Conservation (phyloP, 1,140 invertebrate genomes). For the Homarus americanus region DNA sequence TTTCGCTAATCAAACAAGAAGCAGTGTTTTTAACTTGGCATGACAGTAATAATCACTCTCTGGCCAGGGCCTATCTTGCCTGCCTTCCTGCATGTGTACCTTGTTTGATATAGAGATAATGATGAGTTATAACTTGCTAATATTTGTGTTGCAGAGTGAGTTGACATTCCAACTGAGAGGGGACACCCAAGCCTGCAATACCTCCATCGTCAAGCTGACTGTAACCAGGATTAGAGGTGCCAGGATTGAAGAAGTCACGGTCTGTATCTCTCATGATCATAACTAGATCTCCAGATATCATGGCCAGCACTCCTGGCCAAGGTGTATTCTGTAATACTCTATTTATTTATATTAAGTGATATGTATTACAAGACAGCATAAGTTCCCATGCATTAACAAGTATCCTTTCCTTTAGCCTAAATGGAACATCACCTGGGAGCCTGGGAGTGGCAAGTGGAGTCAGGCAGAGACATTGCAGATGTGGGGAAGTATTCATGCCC, state of each 20-base stretch:
- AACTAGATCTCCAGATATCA: too few relatives aligned
- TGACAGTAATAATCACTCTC: too few relatives aligned
- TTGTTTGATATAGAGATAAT: too few relatives aligned
- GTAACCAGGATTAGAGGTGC: constrained; percentile 33
- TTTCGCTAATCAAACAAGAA: constrained; percentile 33
- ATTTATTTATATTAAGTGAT: background rate
- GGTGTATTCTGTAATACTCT: background rate
- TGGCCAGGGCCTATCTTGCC: too few relatives aligned
- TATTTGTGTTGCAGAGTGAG: constrained; percentile 21
- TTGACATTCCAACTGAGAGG: constrained; percentile 35
- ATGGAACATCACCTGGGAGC: constrained; percentile 52
- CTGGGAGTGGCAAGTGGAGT: background rate
- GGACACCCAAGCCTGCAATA: constrained; percentile 41
- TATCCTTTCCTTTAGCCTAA: background rate
- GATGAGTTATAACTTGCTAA: too few relatives aligned
- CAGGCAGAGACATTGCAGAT: constrained; percentile 6
- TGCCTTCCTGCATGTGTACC: too few relatives aligned
- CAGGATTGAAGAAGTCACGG: constrained; percentile 15
- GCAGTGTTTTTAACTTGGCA: constrained; percentile 42
- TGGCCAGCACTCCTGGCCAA: too few relatives aligned
- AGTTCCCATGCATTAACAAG: background rate
- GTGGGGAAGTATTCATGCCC: constrained; percentile 27
- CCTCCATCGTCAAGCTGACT: constrained; percentile 1
- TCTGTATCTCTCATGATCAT: background rate
- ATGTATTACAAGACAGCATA: background rate